phyloP scores from a whole-genome alignment of 1,140 invertebrate species.

The Atta cephalotes region DNA sequence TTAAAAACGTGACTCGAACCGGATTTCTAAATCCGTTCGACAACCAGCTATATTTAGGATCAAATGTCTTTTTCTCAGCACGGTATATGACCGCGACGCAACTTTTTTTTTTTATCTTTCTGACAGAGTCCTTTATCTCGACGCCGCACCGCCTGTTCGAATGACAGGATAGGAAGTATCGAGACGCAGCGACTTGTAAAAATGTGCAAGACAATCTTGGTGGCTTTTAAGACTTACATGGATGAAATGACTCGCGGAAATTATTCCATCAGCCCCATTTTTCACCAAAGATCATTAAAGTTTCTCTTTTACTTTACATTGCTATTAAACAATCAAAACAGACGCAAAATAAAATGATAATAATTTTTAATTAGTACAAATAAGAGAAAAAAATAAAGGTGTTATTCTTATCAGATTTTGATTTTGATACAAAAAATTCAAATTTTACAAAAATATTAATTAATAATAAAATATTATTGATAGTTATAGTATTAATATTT shows the following conservation, averaged over 20 bases:
- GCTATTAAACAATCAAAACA: not conserved
- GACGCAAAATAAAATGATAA: not conserved
- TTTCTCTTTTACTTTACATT: not conserved
- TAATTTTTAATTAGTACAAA: not conserved
- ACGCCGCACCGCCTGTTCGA: slow-evolving; percentile 6
- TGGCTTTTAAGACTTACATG: slow-evolving; percentile 27
- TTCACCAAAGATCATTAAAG: not conserved
- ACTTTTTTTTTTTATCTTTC: slow-evolving; percentile 41
- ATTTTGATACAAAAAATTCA: no score
- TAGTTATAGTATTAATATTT: no score
- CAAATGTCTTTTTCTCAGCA: slow-evolving; percentile 73
- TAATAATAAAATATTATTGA: no score
- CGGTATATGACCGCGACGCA: not conserved
- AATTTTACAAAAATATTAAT: no score
- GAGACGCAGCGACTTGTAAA: slow-evolving; percentile 21
- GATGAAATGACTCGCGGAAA: not conserved
- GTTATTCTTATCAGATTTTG: no score
- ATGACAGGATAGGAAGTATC: not conserved
- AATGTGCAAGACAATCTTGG: not conserved
- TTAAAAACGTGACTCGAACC: slow-evolving; percentile 71
- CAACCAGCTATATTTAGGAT: slow-evolving; percentile 75
- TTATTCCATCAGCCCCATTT: not conserved
- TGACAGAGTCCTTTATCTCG: slow-evolving; percentile 51
- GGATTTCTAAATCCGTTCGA: slow-evolving; percentile 79
- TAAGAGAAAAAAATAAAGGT: no score